These are phyloP conservation scores for Netelia fuscicornis DNA, from an alignment of 2,888 invertebrate genomes.

Conservation along the genomic window DNA sequence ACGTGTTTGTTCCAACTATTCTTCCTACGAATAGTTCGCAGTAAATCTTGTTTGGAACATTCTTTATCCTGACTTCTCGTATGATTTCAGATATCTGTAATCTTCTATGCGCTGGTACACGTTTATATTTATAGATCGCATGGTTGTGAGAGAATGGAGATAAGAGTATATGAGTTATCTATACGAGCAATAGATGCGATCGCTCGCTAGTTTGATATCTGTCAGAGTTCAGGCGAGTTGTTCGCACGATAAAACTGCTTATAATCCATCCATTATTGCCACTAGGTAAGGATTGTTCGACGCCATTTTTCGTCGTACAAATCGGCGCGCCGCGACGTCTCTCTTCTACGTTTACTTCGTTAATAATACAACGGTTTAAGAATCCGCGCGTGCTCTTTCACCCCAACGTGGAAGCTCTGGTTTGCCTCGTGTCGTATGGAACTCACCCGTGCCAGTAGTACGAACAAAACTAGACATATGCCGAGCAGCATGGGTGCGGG, in stretches of 20 bases:
- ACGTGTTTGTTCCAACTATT: no score
- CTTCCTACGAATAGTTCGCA: no score
- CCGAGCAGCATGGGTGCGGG: slow-evolving; percentile 58
- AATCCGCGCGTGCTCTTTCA: slow-evolving; percentile 44
- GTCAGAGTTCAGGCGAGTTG: slow-evolving; percentile 11
- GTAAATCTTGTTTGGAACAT: no score
- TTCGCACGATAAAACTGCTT: slow-evolving; percentile 48
- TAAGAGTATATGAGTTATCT: not conserved
- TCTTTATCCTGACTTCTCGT: no score
- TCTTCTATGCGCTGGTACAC: no score
- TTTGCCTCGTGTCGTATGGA: slow-evolving; percentile 10
- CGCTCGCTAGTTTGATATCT: slow-evolving; percentile 43
- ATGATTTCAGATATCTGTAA: no score
- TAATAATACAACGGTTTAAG: not conserved
- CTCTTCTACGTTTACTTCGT: not conserved
- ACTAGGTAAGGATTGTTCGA: not conserved
- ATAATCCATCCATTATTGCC: slow-evolving; percentile 32
- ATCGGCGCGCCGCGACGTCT: not conserved
- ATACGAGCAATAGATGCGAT: slow-evolving; percentile 32
- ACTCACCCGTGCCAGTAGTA: slow-evolving; percentile 22
- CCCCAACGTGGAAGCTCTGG: slow-evolving; percentile 42
- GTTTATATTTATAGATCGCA: not conserved
- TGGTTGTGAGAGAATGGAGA: not conserved
- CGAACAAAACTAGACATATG: slow-evolving; percentile 61
- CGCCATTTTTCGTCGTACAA: not conserved